Evolutionary conservation across 2,888 invertebrate species (phyloP).

Genomic region (Caenorhabditis sp.): DNA sequence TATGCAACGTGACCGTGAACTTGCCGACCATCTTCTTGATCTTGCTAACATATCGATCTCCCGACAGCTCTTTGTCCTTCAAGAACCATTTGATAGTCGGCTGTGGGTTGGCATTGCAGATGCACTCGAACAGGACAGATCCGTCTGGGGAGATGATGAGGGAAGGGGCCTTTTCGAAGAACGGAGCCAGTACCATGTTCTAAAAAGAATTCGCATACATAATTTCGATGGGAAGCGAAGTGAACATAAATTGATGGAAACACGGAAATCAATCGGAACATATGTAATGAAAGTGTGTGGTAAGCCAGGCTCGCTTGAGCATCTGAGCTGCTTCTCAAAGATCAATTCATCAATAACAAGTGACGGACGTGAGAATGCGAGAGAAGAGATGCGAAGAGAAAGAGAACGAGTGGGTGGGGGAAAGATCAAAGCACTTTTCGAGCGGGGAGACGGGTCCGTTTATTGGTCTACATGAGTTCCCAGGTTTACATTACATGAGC

Average conservation of each 20-base stretch:
- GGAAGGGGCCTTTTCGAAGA: constrained; percentile 81
- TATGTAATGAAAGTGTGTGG: constrained; percentile 24
- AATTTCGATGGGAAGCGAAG: constrained; percentile 6
- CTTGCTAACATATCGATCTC: constrained; percentile 80
- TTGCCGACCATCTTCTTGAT: constrained; percentile 83
- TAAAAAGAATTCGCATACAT: background rate
- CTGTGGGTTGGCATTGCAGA: constrained; percentile 82
- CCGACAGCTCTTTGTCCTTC: constrained; percentile 81
- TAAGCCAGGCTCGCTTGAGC: constrained; percentile 17
- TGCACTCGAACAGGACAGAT: constrained; percentile 81
- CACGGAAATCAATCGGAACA: no score
- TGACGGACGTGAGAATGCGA: constrained; percentile 39
- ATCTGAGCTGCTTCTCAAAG: constrained; percentile 12
- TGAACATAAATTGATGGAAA: no score
- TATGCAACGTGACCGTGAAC: constrained; percentile 80
- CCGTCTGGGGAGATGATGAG: constrained; percentile 81
- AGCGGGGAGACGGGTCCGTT: background rate
- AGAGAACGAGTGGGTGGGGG: constrained; percentile 33
- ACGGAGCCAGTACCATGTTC: constrained; percentile 76
- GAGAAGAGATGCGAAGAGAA: constrained; percentile 24
- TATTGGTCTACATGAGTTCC: constrained; percentile 6
- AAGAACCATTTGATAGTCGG: constrained; percentile 80
- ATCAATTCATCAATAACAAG: constrained; percentile 50
- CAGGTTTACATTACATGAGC: constrained; percentile 38
- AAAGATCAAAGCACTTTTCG: constrained; percentile 20